phyloP scores from a whole-genome alignment of 2,797 vertebrate species.

The Poecilia picta region DNA sequence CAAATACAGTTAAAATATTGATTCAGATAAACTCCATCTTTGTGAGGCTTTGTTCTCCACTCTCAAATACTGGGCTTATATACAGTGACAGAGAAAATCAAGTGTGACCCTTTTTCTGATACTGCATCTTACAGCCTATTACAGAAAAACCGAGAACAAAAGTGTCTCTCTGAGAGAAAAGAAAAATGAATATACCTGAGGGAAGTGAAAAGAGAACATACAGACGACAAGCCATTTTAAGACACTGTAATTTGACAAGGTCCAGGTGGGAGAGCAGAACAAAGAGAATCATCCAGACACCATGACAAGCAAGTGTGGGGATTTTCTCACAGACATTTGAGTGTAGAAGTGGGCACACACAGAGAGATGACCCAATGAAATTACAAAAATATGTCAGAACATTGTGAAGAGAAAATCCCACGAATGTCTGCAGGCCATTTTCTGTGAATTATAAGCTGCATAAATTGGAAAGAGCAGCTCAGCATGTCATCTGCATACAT shows the following conservation, averaged over 20 bases:
- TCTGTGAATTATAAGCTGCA: background rate
- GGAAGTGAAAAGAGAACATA: slow-evolving; percentile 43
- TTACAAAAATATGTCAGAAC: slow-evolving; percentile 18
- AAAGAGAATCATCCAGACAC: slow-evolving; percentile 31
- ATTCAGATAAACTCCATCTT: background rate
- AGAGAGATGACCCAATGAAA: slow-evolving; percentile 3
- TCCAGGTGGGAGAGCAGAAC: slow-evolving; percentile 41
- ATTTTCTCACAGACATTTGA: slow-evolving; percentile 33
- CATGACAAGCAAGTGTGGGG: slow-evolving; percentile 24
- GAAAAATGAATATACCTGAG: slow-evolving; percentile 46
- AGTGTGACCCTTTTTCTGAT: slow-evolving; percentile 22
- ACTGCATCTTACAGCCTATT: slow-evolving; percentile 31
- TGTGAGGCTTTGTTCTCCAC: background rate
- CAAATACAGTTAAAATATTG: slow-evolving; percentile 3
- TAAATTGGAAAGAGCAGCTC: slow-evolving; percentile 5
- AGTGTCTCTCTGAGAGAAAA: slow-evolving; percentile 44
- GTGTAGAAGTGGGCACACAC: slow-evolving; percentile 22
- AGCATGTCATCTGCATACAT: slow-evolving; percentile 3
- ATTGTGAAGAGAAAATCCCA: slow-evolving; percentile 1
- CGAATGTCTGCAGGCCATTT: background rate
- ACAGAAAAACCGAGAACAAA: slow-evolving; percentile 41
- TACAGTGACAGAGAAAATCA: background rate
- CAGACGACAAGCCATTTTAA: slow-evolving; percentile 27
- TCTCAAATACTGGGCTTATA: background rate
- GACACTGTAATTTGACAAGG: slow-evolving; percentile 61